A percentile compares a stretch with the other conserved stretches of the same genome.
These are phyloP conservation scores for Dinoponera quadriceps DNA, from an alignment of 1,140 invertebrate genomes.

Conservation along the genomic window DNA sequence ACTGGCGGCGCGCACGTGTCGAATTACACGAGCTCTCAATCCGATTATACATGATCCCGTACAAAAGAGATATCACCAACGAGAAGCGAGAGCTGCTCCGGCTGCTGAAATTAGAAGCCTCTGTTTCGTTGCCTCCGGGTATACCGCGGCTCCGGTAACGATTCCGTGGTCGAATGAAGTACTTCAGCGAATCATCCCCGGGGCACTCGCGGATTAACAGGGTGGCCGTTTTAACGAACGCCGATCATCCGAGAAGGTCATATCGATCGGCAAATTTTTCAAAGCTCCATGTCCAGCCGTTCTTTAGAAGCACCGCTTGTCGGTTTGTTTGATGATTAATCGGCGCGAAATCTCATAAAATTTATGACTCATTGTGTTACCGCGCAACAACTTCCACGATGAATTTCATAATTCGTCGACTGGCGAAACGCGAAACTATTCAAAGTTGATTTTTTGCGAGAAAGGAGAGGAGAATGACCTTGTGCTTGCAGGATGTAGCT, in stretches of 20 bases:
- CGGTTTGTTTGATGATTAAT: background rate
- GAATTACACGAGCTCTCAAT: slow-evolving; percentile 59
- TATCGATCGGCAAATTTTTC: slow-evolving; percentile 28
- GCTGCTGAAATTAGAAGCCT: slow-evolving; percentile 70
- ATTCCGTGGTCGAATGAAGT: slow-evolving; percentile 70
- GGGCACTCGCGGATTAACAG: slow-evolving; percentile 71
- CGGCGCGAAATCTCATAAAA: background rate
- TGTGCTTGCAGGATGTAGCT: background rate
- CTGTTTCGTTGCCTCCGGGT: slow-evolving; percentile 67
- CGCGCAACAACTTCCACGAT: background rate
- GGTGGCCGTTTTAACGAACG: slow-evolving; percentile 66
- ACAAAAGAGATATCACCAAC: slow-evolving; percentile 69
- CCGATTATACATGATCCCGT: slow-evolving; percentile 66
- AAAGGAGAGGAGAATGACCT: background rate
- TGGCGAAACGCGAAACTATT: background rate
- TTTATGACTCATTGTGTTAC: background rate
- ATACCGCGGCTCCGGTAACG: slow-evolving; percentile 68
- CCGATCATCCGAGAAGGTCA: slow-evolving; percentile 30
- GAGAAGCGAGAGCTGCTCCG: slow-evolving; percentile 55
- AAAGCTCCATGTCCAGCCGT: background rate
- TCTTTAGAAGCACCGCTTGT: background rate
- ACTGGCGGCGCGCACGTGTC: slow-evolving; percentile 49
- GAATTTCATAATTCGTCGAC: background rate
- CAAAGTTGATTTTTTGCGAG: background rate
- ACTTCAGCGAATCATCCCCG: slow-evolving; percentile 69